Evolutionary conservation across 2,888 invertebrate genomes (phyloP), one percentile per base, ranked within the genome.

Genomic region (Litoditis marina): DNA sequence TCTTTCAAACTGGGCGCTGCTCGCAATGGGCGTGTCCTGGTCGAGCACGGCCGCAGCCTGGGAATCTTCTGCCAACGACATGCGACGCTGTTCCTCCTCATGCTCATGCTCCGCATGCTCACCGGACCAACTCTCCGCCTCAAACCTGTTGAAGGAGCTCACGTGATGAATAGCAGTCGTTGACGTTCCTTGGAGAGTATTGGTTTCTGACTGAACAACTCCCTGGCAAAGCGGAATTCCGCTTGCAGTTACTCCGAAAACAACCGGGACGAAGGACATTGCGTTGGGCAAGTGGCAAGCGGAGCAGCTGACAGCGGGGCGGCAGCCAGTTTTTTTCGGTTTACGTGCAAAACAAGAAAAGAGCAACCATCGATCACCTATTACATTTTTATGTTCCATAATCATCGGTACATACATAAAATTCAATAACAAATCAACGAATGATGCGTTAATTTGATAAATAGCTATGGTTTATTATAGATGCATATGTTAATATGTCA

Each of bases 101-200:
- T 65, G 66, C 13, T 65, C 62, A 22, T 58, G 58, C 27, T 71
- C 73, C 22, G 61, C 76, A 51, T 74, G 76, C 44, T 74, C 72
- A 25, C 76, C 76, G 47, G 63, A 63, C 76, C 76, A 77, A 25
- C 67, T 65, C 54, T 77, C 74, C 2, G 64, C 73, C 47, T 73
- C 68, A 56, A 77, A 77, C 13, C 68, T 64, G 42, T 51, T 73
- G 16, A 57, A 42, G 3, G 65, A 69, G 42, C 47, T 61, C 32
- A 73, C 71, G 56, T 74, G 74, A 47, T 72, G 72, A 57, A 72
- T 66, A 7, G 53, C 56, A 22, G 68, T 16, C 25, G 64, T 52
- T 5, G 55, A 30, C n/a, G 34, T 16, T 6, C 46, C 52, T 11
- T 44, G 34, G 27, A 36, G 52, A n/a, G 51, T 30, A n/a, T n/a